These are phyloP conservation scores for Oophaga pumilio DNA, from an alignment of 2,113 vertebrate genomes.

Conservation along the genomic window DNA sequence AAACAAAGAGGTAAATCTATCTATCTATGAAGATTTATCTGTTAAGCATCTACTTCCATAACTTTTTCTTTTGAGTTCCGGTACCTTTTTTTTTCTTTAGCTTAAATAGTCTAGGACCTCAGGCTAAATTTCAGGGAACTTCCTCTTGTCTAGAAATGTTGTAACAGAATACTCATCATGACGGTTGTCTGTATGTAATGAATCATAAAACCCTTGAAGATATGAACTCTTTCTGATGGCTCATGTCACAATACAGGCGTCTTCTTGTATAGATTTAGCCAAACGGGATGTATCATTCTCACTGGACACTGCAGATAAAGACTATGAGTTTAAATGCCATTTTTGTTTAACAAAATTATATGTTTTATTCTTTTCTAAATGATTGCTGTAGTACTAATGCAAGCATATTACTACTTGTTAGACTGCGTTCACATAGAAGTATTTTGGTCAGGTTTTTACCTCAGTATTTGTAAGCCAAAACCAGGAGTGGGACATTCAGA, in stretches of 20 bases:
- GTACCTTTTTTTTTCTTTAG: conserved; percentile 2
- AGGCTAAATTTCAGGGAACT: conserved; percentile 38
- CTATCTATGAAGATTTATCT: not conserved
- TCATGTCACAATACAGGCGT: conserved; percentile 46
- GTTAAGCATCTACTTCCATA: not conserved
- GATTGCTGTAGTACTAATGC: not conserved
- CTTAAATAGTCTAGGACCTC: conserved; percentile 37
- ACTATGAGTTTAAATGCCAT: not conserved
- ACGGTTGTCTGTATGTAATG: conserved; percentile 40
- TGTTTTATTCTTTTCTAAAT: not conserved
- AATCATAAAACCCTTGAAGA: conserved; percentile 49
- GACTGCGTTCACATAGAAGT: not conserved
- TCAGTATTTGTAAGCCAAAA: no score
- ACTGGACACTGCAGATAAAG: not conserved
- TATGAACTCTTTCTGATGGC: conserved; percentile 37
- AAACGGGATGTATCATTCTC: conserved; percentile 18
- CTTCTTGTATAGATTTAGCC: conserved; percentile 27
- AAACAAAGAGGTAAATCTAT: not conserved
- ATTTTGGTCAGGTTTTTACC: no score
- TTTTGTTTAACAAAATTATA: not conserved
- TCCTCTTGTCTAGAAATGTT: conserved; percentile 47
- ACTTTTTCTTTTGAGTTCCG: not conserved
- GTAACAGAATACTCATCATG: conserved; percentile 43
- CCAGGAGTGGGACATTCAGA: no score
- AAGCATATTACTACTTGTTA: not conserved